phyloP scores from a whole-genome alignment of 2,113 vertebrate species.

The Oreochromis niloticus region DNA sequence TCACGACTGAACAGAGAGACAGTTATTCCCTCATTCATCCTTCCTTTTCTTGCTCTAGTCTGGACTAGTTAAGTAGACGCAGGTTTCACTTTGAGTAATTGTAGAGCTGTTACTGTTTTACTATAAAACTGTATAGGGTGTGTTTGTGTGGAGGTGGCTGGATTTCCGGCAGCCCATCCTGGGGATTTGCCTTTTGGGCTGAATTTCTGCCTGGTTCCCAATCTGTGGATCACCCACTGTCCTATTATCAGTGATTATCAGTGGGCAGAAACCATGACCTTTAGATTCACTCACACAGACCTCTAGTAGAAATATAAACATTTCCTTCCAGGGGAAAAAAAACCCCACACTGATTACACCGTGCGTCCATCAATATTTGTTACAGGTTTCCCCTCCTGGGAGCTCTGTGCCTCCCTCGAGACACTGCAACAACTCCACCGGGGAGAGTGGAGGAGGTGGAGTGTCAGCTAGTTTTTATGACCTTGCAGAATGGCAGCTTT shows the following conservation, averaged over 20 bases:
- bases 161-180: not conserved
- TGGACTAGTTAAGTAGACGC: not conserved
- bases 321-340: not conserved
- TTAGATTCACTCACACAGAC: not conserved
- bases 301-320: not conserved
- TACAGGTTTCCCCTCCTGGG: not conserved
- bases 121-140: not conserved
- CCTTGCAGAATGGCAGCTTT: constrained; percentile 20
- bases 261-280: constrained; percentile 5
- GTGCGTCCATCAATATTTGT: not conserved
- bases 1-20: not conserved
- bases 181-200: constrained; percentile 31
- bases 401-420: not conserved
- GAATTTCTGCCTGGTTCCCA: not conserved
- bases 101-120: not conserved
- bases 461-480: constrained; percentile 24
- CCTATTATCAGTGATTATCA: constrained; percentile 27
- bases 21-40: not conserved
- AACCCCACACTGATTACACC: not conserved
- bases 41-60: not conserved
- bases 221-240: constrained; percentile 5
- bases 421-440: not conserved
- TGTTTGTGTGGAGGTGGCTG: not conserved
- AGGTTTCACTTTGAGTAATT: not conserved
- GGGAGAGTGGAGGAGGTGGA: not conserved